These are phyloP conservation scores for Notothenia coriiceps DNA, from an alignment of 2,113 vertebrate genomes.

Conservation along the genomic window DNA sequence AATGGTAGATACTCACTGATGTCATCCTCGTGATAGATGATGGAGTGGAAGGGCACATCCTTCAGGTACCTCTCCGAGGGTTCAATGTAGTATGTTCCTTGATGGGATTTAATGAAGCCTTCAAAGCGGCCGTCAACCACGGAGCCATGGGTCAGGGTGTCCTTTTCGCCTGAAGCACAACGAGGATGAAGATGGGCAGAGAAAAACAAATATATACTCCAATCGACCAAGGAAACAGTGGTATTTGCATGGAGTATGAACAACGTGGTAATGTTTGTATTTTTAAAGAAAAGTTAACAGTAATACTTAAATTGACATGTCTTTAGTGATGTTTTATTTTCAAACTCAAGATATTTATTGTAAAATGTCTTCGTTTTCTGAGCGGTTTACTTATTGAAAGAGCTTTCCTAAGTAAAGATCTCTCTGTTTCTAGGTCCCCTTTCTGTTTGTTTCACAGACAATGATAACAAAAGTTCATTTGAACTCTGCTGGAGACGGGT, in stretches of 20 bases:
- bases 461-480: slow-evolving; percentile 17
- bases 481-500: slow-evolving; percentile 17
- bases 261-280: neutral
- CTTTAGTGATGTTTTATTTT: no score
- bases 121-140: slow-evolving; percentile 95
- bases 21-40: slow-evolving; percentile 98
- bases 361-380: neutral
- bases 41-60: slow-evolving; percentile 91
- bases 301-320: neutral
- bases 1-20: slow-evolving; percentile 87
- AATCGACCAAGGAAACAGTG: no score
- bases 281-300: neutral
- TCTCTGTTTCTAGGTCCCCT: neutral
- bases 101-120: slow-evolving; percentile 93
- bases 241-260: neutral
- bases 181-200: slow-evolving; percentile 3
- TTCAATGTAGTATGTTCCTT: slow-evolving; percentile 95
- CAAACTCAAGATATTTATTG: neutral
- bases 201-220: neutral
- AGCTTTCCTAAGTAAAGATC: neutral
- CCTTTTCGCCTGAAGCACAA: slow-evolving; percentile 89
- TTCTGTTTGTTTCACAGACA: slow-evolving; percentile 13
- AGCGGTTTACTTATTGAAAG: neutral
- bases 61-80: slow-evolving; percentile 94
- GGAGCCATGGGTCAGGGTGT: slow-evolving; percentile 92